Percentiles rank a stretch among this genome's conserved stretches.
phyloP scores from a whole-genome alignment of 2,888 invertebrate genomes.

The Campoplex capitator region DNA sequence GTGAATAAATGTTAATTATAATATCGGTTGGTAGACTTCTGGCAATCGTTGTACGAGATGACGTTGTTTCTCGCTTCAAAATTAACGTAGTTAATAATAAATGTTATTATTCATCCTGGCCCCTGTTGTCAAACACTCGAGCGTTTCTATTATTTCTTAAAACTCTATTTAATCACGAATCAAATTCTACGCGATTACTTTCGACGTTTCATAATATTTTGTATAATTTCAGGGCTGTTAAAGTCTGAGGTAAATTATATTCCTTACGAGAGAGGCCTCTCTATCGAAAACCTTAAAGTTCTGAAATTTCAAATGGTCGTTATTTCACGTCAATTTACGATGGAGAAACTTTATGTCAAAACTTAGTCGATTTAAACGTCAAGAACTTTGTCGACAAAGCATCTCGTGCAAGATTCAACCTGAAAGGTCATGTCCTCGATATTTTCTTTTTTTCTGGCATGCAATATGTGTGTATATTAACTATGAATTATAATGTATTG shows the following conservation, averaged over 20 bases:
- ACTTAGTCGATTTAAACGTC: constrained; percentile 8
- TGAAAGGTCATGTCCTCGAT: constrained; percentile 59
- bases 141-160: neutral
- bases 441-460: constrained; percentile 64
- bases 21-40: constrained; percentile 62
- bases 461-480: constrained; percentile 67
- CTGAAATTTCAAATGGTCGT: neutral
- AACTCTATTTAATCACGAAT: neutral
- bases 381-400: constrained; percentile 14
- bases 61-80: constrained; percentile 47
- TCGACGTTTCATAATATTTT: neutral
- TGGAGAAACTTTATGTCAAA: neutral
- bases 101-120: neutral
- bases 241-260: neutral
- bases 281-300: neutral
- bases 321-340: neutral
- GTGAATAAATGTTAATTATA: constrained; percentile 80
- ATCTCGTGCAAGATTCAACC: constrained; percentile 55
- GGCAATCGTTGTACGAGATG: constrained; percentile 64
- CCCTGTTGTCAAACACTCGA: neutral
- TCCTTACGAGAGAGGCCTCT: neutral
- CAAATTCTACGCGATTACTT: neutral
- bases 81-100: neutral
- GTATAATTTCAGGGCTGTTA: neutral
- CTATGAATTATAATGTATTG: constrained; percentile 55